Conservation (phyloP, 2,113 vertebrate species). For the Sialia sialis region DNA sequence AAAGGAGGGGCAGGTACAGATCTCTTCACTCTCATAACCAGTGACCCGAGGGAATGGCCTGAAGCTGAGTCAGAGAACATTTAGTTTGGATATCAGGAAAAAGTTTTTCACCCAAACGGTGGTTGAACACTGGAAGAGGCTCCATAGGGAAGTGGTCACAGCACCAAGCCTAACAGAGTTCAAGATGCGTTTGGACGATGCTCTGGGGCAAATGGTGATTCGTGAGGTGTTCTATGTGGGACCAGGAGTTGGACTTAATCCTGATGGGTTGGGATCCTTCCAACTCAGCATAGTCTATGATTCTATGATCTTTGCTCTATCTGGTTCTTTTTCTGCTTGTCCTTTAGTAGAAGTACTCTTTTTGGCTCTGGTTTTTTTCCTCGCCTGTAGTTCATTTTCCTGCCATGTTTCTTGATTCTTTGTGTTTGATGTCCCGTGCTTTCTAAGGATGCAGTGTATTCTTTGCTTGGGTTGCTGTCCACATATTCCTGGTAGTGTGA, state of each 20-base stretch:
- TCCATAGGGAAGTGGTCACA: not conserved
- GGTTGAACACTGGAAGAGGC: not conserved
- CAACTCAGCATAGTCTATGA: not conserved
- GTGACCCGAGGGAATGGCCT: not conserved
- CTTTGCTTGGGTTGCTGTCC: not conserved
- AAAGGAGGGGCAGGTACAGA: not conserved
- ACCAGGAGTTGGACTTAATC: fast-evolving
- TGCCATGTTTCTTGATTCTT: not conserved
- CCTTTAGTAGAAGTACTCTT: not conserved
- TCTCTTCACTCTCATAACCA: not conserved
- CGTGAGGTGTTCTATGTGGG: not conserved
- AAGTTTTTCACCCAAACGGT: not conserved
- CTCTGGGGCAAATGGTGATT: not conserved
- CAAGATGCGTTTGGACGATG: not conserved
- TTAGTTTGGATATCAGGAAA: not conserved
- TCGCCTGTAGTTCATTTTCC: not conserved
- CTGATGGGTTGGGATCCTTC: not conserved
- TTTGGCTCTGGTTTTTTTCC: not conserved
- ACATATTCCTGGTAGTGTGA: not conserved
- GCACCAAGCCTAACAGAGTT: not conserved
- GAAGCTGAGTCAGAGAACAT: not conserved
- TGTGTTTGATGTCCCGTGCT: not conserved
- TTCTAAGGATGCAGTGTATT: not conserved
- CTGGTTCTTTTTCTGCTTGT: not conserved
- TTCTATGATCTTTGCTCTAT: not conserved